Evolutionary conservation across 2,888 invertebrate genomes (phyloP).

Genomic region (Laothoe populi): DNA sequence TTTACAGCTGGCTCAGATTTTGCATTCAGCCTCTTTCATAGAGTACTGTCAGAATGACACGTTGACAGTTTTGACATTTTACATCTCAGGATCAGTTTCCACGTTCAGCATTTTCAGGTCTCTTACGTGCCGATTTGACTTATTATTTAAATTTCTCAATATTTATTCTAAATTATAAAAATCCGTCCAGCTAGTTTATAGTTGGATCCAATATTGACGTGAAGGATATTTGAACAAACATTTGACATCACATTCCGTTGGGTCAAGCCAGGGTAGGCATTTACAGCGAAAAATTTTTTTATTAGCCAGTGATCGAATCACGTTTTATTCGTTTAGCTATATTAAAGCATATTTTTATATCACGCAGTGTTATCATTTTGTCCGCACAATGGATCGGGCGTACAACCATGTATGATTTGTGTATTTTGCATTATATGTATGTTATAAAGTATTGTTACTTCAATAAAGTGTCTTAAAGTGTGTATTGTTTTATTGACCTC

Average conservation of each 20-base stretch:
- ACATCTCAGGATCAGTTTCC: too few species aligned
- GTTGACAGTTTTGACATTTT: too few species aligned
- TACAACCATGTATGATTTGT: constrained; percentile 51
- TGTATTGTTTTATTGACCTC: constrained; percentile 6
- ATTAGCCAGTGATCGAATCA: constrained; percentile 24
- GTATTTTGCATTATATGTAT: constrained; percentile 68
- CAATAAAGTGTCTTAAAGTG: constrained; percentile 71
- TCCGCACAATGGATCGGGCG: constrained; percentile 40
- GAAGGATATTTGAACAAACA: not conserved
- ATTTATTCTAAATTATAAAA: not conserved
- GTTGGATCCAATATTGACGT: not conserved
- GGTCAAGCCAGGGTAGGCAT: constrained; percentile 6
- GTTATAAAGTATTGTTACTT: constrained; percentile 79
- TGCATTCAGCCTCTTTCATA: too few species aligned
- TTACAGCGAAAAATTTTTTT: constrained; percentile 3
- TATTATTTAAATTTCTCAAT: too few species aligned
- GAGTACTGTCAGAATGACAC: too few species aligned
- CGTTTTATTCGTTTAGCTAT: constrained; percentile 23
- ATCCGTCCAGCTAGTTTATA: constrained; percentile 4
- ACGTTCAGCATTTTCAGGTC: not conserved
- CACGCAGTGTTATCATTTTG: constrained; percentile 16
- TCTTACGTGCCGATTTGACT: too few species aligned
- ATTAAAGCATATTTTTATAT: constrained; percentile 33
- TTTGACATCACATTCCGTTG: constrained; percentile 1
- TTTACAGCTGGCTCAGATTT: not conserved